Evolutionary conservation across 2,797 vertebrate species (phyloP).

Genomic region (Ataeniobius toweri): DNA sequence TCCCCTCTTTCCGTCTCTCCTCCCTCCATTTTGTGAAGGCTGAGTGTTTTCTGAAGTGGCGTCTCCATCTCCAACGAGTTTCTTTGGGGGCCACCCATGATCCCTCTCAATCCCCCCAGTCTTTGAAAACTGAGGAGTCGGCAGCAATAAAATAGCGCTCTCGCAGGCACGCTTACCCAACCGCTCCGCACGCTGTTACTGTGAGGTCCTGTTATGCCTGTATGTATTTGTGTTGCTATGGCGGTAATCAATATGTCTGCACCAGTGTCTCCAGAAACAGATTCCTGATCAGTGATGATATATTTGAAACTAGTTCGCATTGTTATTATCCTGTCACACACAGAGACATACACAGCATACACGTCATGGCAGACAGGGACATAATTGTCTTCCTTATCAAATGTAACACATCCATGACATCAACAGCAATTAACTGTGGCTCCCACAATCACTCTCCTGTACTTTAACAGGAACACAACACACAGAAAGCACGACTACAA

Average conservation of each 20-base stretch:
- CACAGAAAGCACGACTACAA: not conserved
- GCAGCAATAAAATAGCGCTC: slow-evolving; percentile 63
- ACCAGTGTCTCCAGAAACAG: slow-evolving; percentile 57
- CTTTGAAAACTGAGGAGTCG: slow-evolving; percentile 76
- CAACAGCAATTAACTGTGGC: slow-evolving; percentile 4
- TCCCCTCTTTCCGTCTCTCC: slow-evolving; percentile 41
- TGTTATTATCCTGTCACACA: slow-evolving; percentile 28
- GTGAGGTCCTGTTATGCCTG: slow-evolving; percentile 47
- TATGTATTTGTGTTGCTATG: slow-evolving; percentile 57
- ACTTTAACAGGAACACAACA: slow-evolving; percentile 2
- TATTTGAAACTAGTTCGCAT: slow-evolving; percentile 36
- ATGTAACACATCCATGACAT: slow-evolving; percentile 19
- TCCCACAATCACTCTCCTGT: not conserved
- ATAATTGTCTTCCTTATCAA: slow-evolving; percentile 13
- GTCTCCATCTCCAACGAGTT: slow-evolving; percentile 62
- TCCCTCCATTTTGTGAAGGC: slow-evolving; percentile 66
- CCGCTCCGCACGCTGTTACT: not conserved
- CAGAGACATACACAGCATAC: slow-evolving; percentile 1
- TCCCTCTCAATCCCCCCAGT: slow-evolving; percentile 39
- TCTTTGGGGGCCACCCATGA: slow-evolving; percentile 74
- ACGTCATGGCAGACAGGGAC: slow-evolving; percentile 15
- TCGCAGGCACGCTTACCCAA: slow-evolving; percentile 18
- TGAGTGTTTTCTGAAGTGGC: slow-evolving; percentile 68
- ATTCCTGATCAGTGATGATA: slow-evolving; percentile 56
- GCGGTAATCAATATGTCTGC: slow-evolving; percentile 63